These are phyloP conservation scores for Chloropsis cyanopogon DNA, from an alignment of 2,113 vertebrate genomes.

Conservation along the genomic window DNA sequence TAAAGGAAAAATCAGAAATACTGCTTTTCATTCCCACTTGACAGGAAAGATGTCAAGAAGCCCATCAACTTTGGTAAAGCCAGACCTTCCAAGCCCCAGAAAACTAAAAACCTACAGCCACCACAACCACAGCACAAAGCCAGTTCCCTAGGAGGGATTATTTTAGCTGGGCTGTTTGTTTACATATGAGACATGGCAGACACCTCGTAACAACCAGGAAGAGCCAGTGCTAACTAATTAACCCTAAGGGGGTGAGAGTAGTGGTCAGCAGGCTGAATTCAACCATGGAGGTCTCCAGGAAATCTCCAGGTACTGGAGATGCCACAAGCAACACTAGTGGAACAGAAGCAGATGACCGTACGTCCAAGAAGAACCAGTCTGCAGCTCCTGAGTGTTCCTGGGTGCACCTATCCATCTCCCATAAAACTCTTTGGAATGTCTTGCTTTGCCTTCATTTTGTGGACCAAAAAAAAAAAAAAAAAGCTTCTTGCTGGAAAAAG, in stretches of 20 bases:
- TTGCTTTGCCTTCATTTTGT: neutral
- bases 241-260: neutral
- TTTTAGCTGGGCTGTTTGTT: neutral
- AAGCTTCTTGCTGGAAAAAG: neutral
- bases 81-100: neutral
- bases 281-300: neutral
- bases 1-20: slow-evolving; percentile 19
- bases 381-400: neutral
- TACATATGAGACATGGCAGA: neutral
- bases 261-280: neutral
- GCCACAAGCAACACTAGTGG: neutral
- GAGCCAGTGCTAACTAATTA: neutral
- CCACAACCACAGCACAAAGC: neutral
- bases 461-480: neutral
- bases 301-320: neutral
- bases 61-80: neutral
- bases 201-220: neutral
- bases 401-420: neutral
- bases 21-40: neutral
- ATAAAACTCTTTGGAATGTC: neutral
- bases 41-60: neutral
- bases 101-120: neutral
- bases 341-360: neutral
- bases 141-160: neutral
- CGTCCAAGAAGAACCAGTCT: neutral